Evolutionary conservation across 2,888 invertebrate genomes (phyloP), one percentile per base, ranked within the genome.

Genomic region (Cantharis rustica): DNA sequence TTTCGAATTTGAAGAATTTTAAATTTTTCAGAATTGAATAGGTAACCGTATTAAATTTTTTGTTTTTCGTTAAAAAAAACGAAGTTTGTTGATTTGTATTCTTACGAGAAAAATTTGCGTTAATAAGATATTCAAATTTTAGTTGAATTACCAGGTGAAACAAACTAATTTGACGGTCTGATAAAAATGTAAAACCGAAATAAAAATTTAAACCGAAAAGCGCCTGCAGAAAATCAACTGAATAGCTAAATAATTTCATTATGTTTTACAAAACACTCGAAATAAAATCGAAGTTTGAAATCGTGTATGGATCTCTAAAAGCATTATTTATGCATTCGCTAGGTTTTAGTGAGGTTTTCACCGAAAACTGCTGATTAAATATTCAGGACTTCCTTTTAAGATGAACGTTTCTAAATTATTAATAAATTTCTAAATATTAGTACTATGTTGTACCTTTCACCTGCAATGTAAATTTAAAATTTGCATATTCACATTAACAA

Each of bases 291-390:
- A 75, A 76, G 62, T 78, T 72, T 76, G 75, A 72, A 77, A 78
- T 75, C 75, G 74, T 71, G 72, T 72, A 71, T 70, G 26, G 68
- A 68, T 73, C 69, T 69, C 75, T 79, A 79, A 80, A 78, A 80
- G 80, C 80, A 80, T 80, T 80, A 80, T 74, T 80, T 80, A 80
- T 80, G 72, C 80, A 80, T 80, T 77, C 79, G 64, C 71, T 62
- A 63, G 75, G 76, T 71, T 78, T 77, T 78, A 78, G 78, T 75
- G 73, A 61, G 77, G 74, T 73, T 77, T 79, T 76, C 77, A 61
- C 75, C 73, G 70, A 77, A 80, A 80, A 80, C 78, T 72, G 70
- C 64, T 70, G 27, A 69, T 79, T 79, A 77, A 78, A 78, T 79
- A 80, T 80, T 79, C 80, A 73, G 69, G 63, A 71, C 16, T 26